Percentiles rank a stretch among this genome's conserved stretches.
Evolutionary conservation across 1,140 invertebrate genomes (phyloP).

Genomic region (Temnothorax curvispinosus): DNA sequence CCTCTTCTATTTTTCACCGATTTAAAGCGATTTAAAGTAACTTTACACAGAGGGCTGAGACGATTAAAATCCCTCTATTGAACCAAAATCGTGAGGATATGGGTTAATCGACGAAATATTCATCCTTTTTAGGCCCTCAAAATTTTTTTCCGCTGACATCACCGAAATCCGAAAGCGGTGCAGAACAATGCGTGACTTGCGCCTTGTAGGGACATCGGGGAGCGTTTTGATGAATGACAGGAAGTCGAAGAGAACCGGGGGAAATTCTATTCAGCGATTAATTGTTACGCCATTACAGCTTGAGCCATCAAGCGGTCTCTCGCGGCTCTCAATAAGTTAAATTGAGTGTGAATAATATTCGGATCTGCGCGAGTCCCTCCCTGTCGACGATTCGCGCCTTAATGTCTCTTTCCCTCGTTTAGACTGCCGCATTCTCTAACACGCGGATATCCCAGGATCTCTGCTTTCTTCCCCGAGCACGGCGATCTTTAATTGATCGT

Average conservation of each 20-base stretch:
- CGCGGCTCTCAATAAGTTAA: constrained; percentile 74
- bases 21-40: constrained; percentile 26
- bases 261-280: constrained; percentile 75
- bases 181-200: constrained; percentile 55
- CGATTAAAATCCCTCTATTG: constrained; percentile 34
- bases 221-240: constrained; percentile 71
- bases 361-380: constrained; percentile 64
- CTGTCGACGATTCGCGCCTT: constrained; percentile 65
- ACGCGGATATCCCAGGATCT: constrained; percentile 15
- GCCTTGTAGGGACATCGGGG: constrained; percentile 11
- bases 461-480: constrained; percentile 50
- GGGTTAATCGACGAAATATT: constrained; percentile 41
- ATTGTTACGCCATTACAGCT: constrained; percentile 77
- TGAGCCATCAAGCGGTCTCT: constrained; percentile 65
- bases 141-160: constrained; percentile 21
- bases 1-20: constrained; percentile 22
- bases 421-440: constrained; percentile 40
- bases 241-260: constrained; percentile 55
- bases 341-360: constrained; percentile 80
- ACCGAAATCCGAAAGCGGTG: constrained; percentile 38
- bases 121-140: constrained; percentile 7
- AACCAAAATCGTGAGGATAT: constrained; percentile 46
- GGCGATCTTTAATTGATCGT: constrained; percentile 58
- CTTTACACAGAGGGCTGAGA: neutral
- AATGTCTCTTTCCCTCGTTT: constrained; percentile 69